Evolutionary conservation across 2,888 invertebrate species (phyloP).

Genomic region (Polydrusus cervinus): DNA sequence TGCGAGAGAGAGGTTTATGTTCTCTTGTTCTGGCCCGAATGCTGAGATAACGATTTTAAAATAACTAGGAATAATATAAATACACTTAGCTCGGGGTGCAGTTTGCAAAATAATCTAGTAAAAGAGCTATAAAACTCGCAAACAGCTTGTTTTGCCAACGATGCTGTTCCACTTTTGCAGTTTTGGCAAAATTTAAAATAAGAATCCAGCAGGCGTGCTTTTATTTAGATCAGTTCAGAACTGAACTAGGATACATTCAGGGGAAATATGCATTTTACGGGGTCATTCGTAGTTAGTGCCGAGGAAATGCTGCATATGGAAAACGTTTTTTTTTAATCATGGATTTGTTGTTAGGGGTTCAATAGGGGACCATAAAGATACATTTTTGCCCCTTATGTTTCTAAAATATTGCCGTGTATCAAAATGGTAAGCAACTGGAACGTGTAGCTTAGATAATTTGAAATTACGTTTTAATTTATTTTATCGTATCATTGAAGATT

Average conservation of each 20-base stretch:
- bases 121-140: conserved; percentile 38
- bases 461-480: too few relatives aligned
- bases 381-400: too few relatives aligned
- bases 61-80: conserved; percentile 41
- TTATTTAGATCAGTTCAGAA: conserved; percentile 37
- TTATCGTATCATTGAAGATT: too few relatives aligned
- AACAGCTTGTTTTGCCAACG: conserved; percentile 43
- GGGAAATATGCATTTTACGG: conserved; percentile 34
- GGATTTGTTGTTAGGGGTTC: too few relatives aligned
- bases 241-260: conserved; percentile 10
- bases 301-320: not conserved
- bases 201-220: conserved; percentile 28
- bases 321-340: too few relatives aligned
- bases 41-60: conserved; percentile 44
- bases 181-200: conserved; percentile 45
- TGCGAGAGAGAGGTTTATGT: not conserved
- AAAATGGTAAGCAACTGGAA: too few relatives aligned
- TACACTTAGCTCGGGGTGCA: conserved; percentile 30
- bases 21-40: not conserved
- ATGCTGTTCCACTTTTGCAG: conserved; percentile 39
- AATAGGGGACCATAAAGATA: too few relatives aligned
- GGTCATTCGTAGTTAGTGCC: conserved; percentile 6
- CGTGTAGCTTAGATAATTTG: too few relatives aligned
- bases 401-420: too few relatives aligned
- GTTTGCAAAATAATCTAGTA: conserved; percentile 28